Base-by-base conservation (phyloP, 2,797 vertebrate species). In the Bradypodion pumilum region DNA sequence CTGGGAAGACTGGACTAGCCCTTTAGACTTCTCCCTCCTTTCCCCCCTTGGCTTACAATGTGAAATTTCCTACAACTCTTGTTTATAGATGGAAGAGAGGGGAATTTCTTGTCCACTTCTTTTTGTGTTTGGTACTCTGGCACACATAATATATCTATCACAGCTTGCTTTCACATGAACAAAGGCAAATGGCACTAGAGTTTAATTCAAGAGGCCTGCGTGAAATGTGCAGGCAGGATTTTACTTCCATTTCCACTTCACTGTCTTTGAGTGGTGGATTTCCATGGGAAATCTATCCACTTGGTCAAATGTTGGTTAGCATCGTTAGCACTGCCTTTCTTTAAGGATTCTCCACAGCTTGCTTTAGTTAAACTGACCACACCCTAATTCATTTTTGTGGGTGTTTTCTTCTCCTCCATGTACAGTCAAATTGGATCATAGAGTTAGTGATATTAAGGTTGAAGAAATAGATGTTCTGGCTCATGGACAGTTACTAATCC, bases 221-320 rank as follows among this genome's bases (percentile, higher is more conserved):
- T 81, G 84, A 77, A 81, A 40, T 6, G 49, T 76, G 35, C 27
- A 56, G 32, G 52, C 37, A 77, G 73, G 49, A 77, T 62, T 70
- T 65, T 12, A 49, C 63, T 69, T 70, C 27, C 74, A 25, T 60
- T 49, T 70, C 42, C 46, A 46, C n/a, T 76, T 68, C 29, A 35
- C 35, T 81, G 79, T 52, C 42, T 63, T 40, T 8, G 68, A 81
- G 79, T 19, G 19, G 32, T 9, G 19, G 27, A 63, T 76, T 85
- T 75, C 40, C 44, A 15, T 85, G 73, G 52, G 79, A 85, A 81
- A 85, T 40, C 12, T 65, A 21, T 83, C 76, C 37, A 78, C 62
- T 37, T 74, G 25, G 42, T 85, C 52, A 44, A 21, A 35, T 80
- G 68, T 75, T 35, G 72, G 72, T 69, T 75, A 59, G 16, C 32